These are phyloP conservation scores for Agriotes lineatus DNA, from an alignment of 2,888 invertebrate genomes.

Conservation along the genomic window DNA sequence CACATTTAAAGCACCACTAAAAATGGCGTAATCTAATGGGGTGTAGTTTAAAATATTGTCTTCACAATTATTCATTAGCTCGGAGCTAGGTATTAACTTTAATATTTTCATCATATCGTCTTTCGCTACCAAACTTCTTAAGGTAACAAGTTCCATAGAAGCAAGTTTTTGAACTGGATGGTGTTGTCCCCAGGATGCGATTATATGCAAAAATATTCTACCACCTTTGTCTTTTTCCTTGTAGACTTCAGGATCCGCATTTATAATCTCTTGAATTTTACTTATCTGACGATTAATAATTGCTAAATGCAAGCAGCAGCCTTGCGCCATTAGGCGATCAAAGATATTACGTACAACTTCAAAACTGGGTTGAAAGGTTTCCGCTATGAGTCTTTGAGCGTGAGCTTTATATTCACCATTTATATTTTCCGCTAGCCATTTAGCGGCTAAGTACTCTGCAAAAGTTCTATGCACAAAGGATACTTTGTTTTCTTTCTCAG, in stretches of 20 bases:
- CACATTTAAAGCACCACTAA: background rate
- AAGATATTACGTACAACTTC: constrained; percentile 20
- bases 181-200: constrained; percentile 11
- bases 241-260: background rate
- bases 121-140: background rate
- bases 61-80: background rate
- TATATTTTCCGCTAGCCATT: constrained; percentile 20
- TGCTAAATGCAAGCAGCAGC: constrained; percentile 16
- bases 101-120: background rate
- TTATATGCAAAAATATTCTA: background rate
- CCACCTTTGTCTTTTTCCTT: background rate
- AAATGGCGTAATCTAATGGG: constrained; percentile 5
- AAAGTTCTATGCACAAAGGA: constrained; percentile 22
- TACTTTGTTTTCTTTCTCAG: background rate
- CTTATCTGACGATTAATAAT: constrained; percentile 20
- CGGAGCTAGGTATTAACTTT: background rate
- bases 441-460: constrained; percentile 23
- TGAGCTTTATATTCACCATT: background rate
- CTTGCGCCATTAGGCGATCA: constrained; percentile 17
- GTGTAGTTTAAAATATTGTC: too few relatives aligned
- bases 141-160: too few relatives aligned
- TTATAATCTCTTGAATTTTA: background rate
- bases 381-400: background rate
- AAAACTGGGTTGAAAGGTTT: constrained; percentile 16
- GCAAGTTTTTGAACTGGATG: background rate